phyloP scores from a whole-genome alignment of 2,113 vertebrate genomes.

The Acanthisitta chloris region DNA sequence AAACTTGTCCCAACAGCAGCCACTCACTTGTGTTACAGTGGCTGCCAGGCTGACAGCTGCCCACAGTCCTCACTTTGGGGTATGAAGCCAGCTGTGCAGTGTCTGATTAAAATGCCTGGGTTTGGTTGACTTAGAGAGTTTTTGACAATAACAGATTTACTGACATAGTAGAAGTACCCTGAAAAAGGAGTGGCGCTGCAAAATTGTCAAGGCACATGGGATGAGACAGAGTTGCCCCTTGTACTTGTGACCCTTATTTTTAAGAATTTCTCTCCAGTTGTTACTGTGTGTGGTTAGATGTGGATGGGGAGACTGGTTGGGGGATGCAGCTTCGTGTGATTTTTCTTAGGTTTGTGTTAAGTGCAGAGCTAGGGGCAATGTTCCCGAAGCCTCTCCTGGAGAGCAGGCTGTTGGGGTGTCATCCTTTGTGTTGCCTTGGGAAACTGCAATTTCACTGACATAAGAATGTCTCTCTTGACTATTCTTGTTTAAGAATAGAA shows the following conservation, averaged over 20 bases:
- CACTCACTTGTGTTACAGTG: fast-evolving
- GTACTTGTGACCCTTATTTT: neutral
- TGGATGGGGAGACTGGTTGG: neutral
- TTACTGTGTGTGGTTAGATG: neutral
- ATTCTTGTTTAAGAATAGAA: neutral
- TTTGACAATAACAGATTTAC: neutral
- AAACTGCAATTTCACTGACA: neutral
- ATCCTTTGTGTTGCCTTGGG: neutral
- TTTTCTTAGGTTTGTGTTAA: fast-evolving
- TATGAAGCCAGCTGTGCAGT: neutral
- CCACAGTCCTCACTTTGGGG: neutral
- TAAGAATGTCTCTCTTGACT: neutral
- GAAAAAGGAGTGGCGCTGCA: neutral
- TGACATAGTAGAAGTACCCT: neutral
- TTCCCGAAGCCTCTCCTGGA: neutral
- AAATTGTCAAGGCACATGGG: fast-evolving
- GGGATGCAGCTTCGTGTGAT: neutral
- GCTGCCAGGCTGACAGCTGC: neutral
- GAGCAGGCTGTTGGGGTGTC: neutral
- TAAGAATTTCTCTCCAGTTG: neutral
- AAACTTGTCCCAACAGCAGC: neutral
- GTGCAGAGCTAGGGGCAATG: fast-evolving
- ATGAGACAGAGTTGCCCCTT: neutral
- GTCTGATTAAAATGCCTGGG: neutral
- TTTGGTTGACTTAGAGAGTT: neutral